Base-by-base conservation (phyloP, 2,888 invertebrate genomes). In the Tinea trinotella region DNA sequence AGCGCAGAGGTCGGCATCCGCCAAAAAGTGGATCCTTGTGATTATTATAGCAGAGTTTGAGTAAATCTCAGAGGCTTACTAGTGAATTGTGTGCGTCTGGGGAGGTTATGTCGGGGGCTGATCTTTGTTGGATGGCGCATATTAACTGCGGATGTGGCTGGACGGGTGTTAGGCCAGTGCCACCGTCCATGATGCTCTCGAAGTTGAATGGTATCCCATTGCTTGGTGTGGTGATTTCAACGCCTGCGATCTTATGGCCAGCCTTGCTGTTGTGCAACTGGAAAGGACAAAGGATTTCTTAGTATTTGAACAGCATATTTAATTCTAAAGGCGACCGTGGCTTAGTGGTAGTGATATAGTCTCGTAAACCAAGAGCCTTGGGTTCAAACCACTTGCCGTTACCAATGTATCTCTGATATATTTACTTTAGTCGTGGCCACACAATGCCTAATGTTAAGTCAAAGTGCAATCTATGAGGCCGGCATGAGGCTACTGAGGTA, bases 161-260 rank as follows among this genome's bases (percentile, higher is more conserved):
- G 1, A 50, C 93, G 0, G 97, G 97, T 5, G 97, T 97, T 52
- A 97, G 85, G 0, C 97, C 96, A 1, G 97, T 96, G 65, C 96
- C 96, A 53, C 96, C 96, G 64, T 95, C 96, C 93, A 97, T 95
- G 57, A 97, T 88, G 61, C 94, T 94, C 67, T 97, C 97, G 74
- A 95, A 96, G 77, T 95, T 96, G 80, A 96, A 95, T 63, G 91
- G 92, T 61, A 95, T 91, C 53, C 95, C 96, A 64, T 91, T 92
- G 58, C 95, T 94, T 0, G 97, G 97, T 9, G 95, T 95, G 59
- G 92, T 93, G 65, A 96, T 95, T 63, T 94, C 90, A 59, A 96
- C 90, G 55, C 95, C 96, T 24, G 92, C 90, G 58, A 92, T 90
- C 65, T 92, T 91, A 61, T 87, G 74, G 19, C 84, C 81, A 61